Conservation (phyloP, 2,888 invertebrate species). For the Teleiodes luculella region DNA sequence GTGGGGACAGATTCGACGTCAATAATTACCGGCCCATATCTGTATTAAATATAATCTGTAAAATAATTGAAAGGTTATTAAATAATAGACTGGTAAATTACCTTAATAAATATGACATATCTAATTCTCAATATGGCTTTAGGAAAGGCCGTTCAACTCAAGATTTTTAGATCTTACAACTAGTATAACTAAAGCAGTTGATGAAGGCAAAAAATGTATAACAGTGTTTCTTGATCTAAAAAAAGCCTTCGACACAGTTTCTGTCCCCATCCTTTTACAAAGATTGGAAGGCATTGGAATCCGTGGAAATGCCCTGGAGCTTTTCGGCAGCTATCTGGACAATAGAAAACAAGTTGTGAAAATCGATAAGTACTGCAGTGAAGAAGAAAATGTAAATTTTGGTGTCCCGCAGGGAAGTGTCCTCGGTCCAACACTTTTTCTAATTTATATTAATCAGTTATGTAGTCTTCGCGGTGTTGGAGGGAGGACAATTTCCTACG, state of each 20-base stretch:
- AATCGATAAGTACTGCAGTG: not conserved
- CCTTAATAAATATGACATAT: not conserved
- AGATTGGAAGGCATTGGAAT: not conserved
- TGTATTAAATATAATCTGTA: not conserved
- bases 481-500: not conserved
- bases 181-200: not conserved
- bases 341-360: no score
- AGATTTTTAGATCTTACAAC: not conserved
- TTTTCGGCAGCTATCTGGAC: not conserved
- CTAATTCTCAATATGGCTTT: not conserved
- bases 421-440: not conserved
- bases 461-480: no score
- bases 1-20: not conserved
- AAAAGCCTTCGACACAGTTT: no score
- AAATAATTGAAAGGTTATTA: not conserved
- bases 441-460: no score
- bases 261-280: no score
- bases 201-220: not conserved
- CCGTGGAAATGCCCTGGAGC: not conserved
- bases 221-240: not conserved
- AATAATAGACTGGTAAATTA: no score
- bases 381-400: not conserved
- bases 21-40: not conserved
- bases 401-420: not conserved
- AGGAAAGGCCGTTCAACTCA: not conserved